These are phyloP conservation scores for Gandaritis pyraliata DNA, from an alignment of 2,888 invertebrate species.

Conservation along the genomic window DNA sequence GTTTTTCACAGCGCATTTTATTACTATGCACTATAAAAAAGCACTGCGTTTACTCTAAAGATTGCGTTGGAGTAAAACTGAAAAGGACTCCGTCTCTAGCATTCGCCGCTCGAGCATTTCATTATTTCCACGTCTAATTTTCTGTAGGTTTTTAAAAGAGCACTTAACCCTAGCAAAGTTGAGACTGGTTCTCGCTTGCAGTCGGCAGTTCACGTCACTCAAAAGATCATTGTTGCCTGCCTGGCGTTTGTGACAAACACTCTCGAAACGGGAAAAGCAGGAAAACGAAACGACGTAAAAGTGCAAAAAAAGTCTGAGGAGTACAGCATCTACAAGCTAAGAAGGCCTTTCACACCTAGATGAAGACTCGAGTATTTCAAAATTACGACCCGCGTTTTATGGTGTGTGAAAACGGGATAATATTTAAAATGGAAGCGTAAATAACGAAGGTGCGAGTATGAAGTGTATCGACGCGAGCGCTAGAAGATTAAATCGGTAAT, in stretches of 20 bases:
- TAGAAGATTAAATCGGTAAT: constrained; percentile 33
- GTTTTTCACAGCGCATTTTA: constrained; percentile 33
- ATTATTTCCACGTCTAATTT: constrained; percentile 62
- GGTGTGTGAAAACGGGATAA: constrained; percentile 58
- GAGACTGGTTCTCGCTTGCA: constrained; percentile 43
- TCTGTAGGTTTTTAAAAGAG: constrained; percentile 59
- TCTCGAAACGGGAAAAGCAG: constrained; percentile 54
- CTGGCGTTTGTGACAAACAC: constrained; percentile 62
- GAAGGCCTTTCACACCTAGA: constrained; percentile 59
- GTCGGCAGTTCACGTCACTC: constrained; percentile 59
- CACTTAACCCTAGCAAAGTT: constrained; percentile 57
- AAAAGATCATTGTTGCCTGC: constrained; percentile 74
- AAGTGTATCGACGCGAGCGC: constrained; percentile 36
- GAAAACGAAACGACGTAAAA: constrained; percentile 48
- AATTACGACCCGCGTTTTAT: constrained; percentile 63
- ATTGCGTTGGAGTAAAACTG: constrained; percentile 36
- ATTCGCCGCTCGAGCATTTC: constrained; percentile 40
- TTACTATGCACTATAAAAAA: constrained; percentile 35
- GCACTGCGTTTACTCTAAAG: constrained; percentile 37
- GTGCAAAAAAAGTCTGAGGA: constrained; percentile 50
- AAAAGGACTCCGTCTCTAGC: constrained; percentile 37
- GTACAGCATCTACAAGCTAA: constrained; percentile 40
- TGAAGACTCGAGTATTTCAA: constrained; percentile 62
- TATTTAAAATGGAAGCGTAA: constrained; percentile 46
- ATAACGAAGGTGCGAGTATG: constrained; percentile 34